Base-by-base conservation (phyloP, 2,113 vertebrate genomes). In the Urocitellus parryii region DNA sequence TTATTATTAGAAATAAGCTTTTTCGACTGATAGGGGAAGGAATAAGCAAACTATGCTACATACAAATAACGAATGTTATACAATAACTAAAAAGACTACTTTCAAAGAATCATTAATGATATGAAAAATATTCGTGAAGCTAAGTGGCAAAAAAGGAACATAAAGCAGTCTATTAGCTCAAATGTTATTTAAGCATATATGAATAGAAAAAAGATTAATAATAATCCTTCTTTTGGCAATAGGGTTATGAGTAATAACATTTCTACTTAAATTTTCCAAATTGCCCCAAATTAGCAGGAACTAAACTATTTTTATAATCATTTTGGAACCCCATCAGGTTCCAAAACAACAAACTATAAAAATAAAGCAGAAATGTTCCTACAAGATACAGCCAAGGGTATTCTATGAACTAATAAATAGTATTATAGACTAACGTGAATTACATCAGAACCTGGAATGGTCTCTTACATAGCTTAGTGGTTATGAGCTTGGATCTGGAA, bases 391-490 rank as follows among this genome's bases (percentile, higher is more conserved):
- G 4, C 3, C 6, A 24, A 73, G 56, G 9, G 4, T 88, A 95
- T 88, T 95, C 73, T 89, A 72, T 68, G 74, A 96, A 79, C 51
- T 72, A 78, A 82, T 61, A 79, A 90, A 78, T 67, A 95, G 67
- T 88, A 85, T 48, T 68, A 92, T 20, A 88, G n/a, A 96, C 88
- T 94, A 73, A 84, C 73, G n/a, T 86, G 73, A 95, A 84, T 94
- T 95, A 95, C 5, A 5, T 65, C 83, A 96, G 82, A 97, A 98
- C 91, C 96, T 91, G 63, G 56, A 96, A 97, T 48, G 73, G 29
- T 91, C 93, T 97, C 95, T 96, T 95, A 95, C 74, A 94, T 53
- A 97, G 92, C 67, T 97, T 97, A 97, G 86, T 67, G 78, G 91
- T 93, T 95, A 97, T 88, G 78, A 96, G 92, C 95, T 85, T 94